Percentiles rank a stretch among this genome's conserved stretches.
phyloP scores from a whole-genome alignment of 2,113 vertebrate species.

The Marmota flaviventris region DNA sequence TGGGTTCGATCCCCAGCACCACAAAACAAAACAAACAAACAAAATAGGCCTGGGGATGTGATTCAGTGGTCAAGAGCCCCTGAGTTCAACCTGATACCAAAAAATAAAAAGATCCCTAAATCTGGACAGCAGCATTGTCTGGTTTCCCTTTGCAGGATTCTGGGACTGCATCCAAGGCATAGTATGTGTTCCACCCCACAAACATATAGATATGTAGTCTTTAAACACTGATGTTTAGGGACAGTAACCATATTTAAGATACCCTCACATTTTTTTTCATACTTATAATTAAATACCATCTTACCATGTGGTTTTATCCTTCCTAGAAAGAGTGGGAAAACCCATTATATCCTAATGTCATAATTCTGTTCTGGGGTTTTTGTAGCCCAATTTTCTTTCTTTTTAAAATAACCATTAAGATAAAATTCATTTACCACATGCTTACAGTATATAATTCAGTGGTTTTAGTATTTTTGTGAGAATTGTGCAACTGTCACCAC shows the following conservation, averaged over 20 bases:
- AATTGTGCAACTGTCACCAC: background rate
- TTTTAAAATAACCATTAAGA: background rate
- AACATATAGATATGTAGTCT: background rate
- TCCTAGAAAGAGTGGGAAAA: background rate
- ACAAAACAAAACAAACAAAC: too few species aligned
- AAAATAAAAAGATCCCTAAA: too few species aligned
- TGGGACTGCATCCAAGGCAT: background rate
- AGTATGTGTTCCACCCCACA: background rate
- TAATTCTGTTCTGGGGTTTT: background rate
- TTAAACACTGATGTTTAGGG: background rate
- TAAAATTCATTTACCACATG: background rate
- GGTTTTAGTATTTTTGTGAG: background rate
- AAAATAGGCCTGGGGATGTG: too few species aligned
- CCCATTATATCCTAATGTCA: background rate
- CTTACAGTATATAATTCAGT: background rate
- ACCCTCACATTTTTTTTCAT: background rate
- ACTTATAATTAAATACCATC: conserved; percentile 32
- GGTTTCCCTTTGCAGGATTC: too few species aligned
- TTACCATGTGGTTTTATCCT: background rate
- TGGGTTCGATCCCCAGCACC: too few species aligned
- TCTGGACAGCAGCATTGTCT: too few species aligned
- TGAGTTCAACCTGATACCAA: too few species aligned
- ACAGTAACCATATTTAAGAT: background rate
- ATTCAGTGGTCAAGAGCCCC: too few species aligned
- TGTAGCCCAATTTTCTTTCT: background rate